Conservation (phyloP, 1,140 invertebrate genomes). For the Hylaeus anthracinus region DNA sequence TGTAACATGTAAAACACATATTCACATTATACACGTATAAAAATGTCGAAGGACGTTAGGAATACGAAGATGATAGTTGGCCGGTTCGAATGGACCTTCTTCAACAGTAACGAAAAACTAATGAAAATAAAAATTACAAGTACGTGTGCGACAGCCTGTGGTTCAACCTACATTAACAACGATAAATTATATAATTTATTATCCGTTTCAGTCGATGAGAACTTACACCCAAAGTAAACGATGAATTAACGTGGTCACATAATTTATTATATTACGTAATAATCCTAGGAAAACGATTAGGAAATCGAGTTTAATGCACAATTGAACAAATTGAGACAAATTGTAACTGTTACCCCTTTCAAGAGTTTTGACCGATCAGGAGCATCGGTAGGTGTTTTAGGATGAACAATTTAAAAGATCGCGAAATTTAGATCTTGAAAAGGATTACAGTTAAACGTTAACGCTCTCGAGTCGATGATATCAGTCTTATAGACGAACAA, state of each 20-base stretch:
- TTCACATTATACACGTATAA: conserved; percentile 17
- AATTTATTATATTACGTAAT: neutral
- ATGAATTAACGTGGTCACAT: neutral
- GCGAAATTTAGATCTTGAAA: too few relatives aligned
- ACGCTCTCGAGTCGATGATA: neutral
- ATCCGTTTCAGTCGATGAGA: neutral
- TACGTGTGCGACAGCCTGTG: neutral
- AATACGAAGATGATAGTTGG: neutral
- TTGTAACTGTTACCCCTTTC: too few relatives aligned
- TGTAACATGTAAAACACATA: neutral
- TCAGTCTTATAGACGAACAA: conserved; percentile 33
- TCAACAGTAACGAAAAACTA: neutral
- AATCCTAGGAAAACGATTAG: neutral
- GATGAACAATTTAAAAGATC: too few relatives aligned
- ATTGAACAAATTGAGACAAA: too few relatives aligned
- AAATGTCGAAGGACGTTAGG: conserved; percentile 15
- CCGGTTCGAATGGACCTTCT: neutral
- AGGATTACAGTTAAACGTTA: neutral
- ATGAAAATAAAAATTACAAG: neutral
- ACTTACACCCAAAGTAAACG: neutral
- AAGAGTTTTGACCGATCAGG: too few relatives aligned
- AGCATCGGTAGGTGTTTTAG: too few relatives aligned
- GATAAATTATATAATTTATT: neutral
- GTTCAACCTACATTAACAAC: neutral
- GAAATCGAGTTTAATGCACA: neutral